Evolutionary conservation across 2,888 invertebrate genomes (phyloP), one percentile per base, ranked within the genome.

Genomic region (Acronicta leporina): DNA sequence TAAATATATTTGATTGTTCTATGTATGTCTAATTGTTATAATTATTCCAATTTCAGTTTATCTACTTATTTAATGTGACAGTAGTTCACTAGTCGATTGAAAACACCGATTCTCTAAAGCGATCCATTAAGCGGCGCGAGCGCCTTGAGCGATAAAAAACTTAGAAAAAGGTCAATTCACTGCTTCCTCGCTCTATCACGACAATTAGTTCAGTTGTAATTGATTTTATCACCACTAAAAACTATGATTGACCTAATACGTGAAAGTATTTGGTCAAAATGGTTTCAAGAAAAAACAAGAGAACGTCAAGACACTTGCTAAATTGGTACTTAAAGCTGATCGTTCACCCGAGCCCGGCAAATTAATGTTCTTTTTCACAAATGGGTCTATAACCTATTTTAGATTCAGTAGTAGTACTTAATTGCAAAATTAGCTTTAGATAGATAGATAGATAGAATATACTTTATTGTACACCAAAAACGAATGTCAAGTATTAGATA

Each of bases 131-230:
- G 63, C 54, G 66, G 68, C 78, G 77, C 84, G 52, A 65, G 70
- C 78, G 78, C 84, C 85, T 85, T 85, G 85, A 83, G 70, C 63
- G 63, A 70, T 76, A 83, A 85, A 75, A 88, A 87, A 84, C 75
- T 75, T 66, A 60, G 71, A 76, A 81, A 87, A 87, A 87, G 87
- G 88, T 87, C 87, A 85, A 68, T 64, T 68, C 63, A 66, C 71
- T 60, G 82, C 83, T 89, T 89, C 88, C 87, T 88, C 83, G 81
- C 79, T 84, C 81, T 80, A 72, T 75, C 82, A 79, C 75, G 71
- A 75, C 83, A 84, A 83, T 85, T 83, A 84, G 77, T 71, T 68
- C 40, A 27, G 33, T 65, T 65, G 68, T 75, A 75, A 81, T 79
- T 79, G 73, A 53, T 74, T 80, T 71, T 76, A 68, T 58, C 44